Base-by-base conservation (phyloP, 2,113 vertebrate genomes). In the Oryzias javanicus region DNA sequence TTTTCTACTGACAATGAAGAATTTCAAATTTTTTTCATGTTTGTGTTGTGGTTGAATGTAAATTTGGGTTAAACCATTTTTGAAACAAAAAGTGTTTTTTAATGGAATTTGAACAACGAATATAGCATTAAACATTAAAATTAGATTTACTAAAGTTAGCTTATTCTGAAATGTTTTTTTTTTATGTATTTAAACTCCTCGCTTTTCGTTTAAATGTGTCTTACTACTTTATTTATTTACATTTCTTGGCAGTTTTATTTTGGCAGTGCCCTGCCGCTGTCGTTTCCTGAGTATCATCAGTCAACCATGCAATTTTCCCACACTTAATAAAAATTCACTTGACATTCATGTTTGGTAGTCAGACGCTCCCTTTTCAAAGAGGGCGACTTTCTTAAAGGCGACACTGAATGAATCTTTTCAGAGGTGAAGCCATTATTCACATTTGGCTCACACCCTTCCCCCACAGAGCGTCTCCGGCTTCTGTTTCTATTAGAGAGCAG, bases 401-500 rank as follows among this genome's bases (percentile, higher is more conserved):
- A 44, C 49, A 40, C 48, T 89, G 79, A 85, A 82, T 76, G 75
- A 57, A 7, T 53, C 82, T 85, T 82, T 87, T 87, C 79, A 86
- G 71, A 78, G 66, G 80, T 65, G 76, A 69, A 76, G 69, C 53
- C 69, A 47, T 35, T 60, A 57, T 79, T 44, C 40, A 60, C 35
- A 65, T 40, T 55, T 73, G 0, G 67, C 77, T 83, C 80, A 71
- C 69, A 78, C 86, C 82, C 83, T 78, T 87, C 83, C 86, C 82
- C 64, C 72, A 68, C 42, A 4, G 14, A 57, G 55, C 72, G 64
- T 73, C 74, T 40, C 19, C 63, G 76, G 67, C 74, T 61, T 57
- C 55, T 66, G 65, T 65, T 59, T 62, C n/a, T 54, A 49, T 22
- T 29, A 45, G 5, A 1, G 45, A 46, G 18, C 7, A 1, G 45